Conservation (phyloP, 2,113 vertebrate genomes). For the Cochlearius cochlearius region DNA sequence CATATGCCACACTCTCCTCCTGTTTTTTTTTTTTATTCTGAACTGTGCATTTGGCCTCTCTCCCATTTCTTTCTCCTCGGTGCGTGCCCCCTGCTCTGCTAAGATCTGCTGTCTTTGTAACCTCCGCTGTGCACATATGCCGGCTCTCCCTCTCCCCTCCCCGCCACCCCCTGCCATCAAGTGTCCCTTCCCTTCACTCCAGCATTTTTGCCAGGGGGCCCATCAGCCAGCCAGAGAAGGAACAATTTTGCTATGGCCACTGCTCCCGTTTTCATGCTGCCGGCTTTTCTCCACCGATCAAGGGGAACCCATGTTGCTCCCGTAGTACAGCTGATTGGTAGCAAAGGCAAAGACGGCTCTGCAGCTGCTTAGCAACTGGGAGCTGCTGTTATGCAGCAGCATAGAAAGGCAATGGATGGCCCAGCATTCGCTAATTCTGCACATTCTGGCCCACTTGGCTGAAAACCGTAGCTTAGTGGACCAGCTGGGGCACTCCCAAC, state of each 20-base stretch:
- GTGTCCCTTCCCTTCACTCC: not conserved
- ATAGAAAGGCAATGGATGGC: not conserved
- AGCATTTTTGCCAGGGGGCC: not conserved
- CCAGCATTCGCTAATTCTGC: not conserved
- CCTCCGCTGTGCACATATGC: conserved; percentile 53
- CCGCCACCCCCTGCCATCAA: not conserved
- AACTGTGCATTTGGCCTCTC: conserved; percentile 37
- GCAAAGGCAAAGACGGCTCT: not conserved
- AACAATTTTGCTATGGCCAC: not conserved
- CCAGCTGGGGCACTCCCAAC: not conserved
- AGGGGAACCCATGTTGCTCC: not conserved
- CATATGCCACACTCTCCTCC: conserved; percentile 40
- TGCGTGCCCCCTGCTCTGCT: conserved; percentile 16
- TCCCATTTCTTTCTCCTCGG: conserved; percentile 46
- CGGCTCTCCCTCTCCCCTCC: not conserved
- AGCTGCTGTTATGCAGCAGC: not conserved
- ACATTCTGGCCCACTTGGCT: not conserved
- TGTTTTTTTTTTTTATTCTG: not conserved
- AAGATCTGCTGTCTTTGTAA: conserved; percentile 58
- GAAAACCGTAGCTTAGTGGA: not conserved
- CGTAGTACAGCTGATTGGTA: not conserved
- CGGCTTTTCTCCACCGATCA: not conserved
- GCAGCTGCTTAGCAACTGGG: conserved; percentile 62
- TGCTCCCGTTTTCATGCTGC: not conserved
- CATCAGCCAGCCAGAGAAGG: not conserved